Conservation (phyloP, 2,888 invertebrate genomes). For the Noctua pronuba region DNA sequence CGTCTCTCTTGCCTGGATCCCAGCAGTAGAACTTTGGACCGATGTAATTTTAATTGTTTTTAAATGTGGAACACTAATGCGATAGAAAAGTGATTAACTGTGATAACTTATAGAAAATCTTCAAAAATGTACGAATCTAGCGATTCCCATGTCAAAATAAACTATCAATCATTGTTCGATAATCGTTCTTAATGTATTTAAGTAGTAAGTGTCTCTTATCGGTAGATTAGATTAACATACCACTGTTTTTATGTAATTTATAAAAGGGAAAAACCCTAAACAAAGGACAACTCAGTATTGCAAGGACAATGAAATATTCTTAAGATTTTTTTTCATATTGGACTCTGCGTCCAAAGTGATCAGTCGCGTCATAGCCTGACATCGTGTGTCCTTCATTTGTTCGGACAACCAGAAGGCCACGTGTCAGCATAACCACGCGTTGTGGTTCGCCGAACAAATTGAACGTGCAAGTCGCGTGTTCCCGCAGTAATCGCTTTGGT, state of each 20-base stretch:
- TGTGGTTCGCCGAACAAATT: background rate
- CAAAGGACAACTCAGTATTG: background rate
- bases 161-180: conserved; percentile 39
- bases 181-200: conserved; percentile 26
- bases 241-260: conserved; percentile 32
- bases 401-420: background rate
- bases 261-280: conserved; percentile 42
- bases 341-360: background rate
- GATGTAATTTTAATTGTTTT: background rate
- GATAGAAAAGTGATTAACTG: background rate
- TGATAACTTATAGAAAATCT: conserved; percentile 8
- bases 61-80: background rate
- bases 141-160: conserved; percentile 17
- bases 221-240: conserved; percentile 41
- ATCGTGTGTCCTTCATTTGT: background rate
- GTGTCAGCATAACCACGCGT: background rate
- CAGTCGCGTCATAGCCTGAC: background rate
- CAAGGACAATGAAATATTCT: background rate
- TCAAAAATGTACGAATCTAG: background rate
- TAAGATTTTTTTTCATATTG: background rate
- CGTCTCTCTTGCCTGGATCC: background rate
- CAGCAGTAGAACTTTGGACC: background rate
- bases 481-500: background rate
- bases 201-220: conserved; percentile 34
- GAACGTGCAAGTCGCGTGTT: background rate